phyloP scores from a whole-genome alignment of 2,113 vertebrate species.

The Marcusenius ussheri region DNA sequence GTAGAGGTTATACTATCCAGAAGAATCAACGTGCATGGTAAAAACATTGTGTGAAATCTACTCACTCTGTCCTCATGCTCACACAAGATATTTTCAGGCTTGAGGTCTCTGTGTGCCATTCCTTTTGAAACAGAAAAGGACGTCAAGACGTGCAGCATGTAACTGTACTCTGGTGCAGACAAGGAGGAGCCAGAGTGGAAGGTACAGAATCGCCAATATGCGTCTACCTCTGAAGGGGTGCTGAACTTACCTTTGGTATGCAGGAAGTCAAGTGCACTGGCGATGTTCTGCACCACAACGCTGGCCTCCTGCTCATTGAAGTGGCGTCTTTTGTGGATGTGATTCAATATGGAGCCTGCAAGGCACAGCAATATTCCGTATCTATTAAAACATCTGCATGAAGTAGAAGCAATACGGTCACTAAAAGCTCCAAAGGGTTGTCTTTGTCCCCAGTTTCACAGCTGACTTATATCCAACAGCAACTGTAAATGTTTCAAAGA shows the following conservation, averaged over 20 bases:
- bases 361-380: neutral
- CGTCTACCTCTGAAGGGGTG: neutral
- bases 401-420: neutral
- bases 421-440: neutral
- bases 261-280: conserved; percentile 88
- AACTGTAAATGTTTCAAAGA: neutral
- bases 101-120: conserved; percentile 93
- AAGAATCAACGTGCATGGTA: neutral
- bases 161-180: neutral
- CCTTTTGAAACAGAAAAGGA: conserved; percentile 51
- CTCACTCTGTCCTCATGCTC: conserved; percentile 79
- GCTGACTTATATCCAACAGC: neutral
- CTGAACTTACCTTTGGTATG: conserved; percentile 84
- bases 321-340: conserved; percentile 85
- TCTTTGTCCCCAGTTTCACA: neutral
- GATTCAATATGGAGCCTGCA: conserved; percentile 86
- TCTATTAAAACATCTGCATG: neutral
- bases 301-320: conserved; percentile 94
- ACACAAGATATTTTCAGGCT: conserved; percentile 95
- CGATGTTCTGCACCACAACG: conserved; percentile 89
- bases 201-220: neutral
- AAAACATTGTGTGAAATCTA: neutral
- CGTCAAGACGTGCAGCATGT: neutral
- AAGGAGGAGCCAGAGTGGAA: neutral
- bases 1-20: neutral